Conservation (phyloP, 2,888 invertebrate species). For the Trissoscelio sp. region DNA sequence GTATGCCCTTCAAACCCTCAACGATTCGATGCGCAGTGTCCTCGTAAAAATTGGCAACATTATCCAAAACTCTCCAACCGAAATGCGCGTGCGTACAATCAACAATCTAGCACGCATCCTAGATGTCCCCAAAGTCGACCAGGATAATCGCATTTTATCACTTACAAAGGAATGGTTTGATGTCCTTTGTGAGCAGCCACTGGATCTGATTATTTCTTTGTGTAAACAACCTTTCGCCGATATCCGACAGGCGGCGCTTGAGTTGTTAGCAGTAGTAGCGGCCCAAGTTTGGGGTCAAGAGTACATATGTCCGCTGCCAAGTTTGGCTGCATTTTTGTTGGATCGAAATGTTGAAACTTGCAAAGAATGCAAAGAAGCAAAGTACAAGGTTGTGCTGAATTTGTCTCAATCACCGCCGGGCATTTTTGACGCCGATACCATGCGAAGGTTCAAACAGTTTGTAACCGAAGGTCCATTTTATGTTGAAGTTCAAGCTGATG, state of each 20-base stretch:
- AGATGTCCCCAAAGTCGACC: slow-evolving; percentile 80
- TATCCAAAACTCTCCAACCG: slow-evolving; percentile 87
- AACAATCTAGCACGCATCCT: slow-evolving; percentile 85
- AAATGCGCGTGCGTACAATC: slow-evolving; percentile 88
- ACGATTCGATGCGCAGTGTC: slow-evolving; percentile 84
- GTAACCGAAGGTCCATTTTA: slow-evolving; percentile 92
- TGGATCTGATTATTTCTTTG: slow-evolving; percentile 86
- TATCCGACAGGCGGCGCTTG: slow-evolving; percentile 88
- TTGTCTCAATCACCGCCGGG: slow-evolving; percentile 85
- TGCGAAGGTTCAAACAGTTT: slow-evolving; percentile 87
- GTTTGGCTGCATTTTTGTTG: slow-evolving; percentile 91
- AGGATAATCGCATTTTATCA: slow-evolving; percentile 83
- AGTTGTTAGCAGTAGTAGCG: slow-evolving; percentile 87
- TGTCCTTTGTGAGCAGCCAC: slow-evolving; percentile 84
- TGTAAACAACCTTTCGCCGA: slow-evolving; percentile 93
- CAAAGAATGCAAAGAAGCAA: slow-evolving; percentile 90
- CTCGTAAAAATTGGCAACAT: slow-evolving; percentile 86
- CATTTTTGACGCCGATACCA: slow-evolving; percentile 87
- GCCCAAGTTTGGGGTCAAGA: slow-evolving; percentile 92
- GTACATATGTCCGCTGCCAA: slow-evolving; percentile 88
- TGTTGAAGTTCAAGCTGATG: slow-evolving; percentile 88
- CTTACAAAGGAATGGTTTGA: slow-evolving; percentile 87
- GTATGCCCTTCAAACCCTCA: slow-evolving; percentile 86
- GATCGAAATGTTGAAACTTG: slow-evolving; percentile 89
- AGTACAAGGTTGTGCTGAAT: slow-evolving; percentile 89